Percentiles rank a stretch among this genome's conserved stretches.
Conservation (phyloP, 1,140 invertebrate species). For the Zaprionus ghesquierei region DNA sequence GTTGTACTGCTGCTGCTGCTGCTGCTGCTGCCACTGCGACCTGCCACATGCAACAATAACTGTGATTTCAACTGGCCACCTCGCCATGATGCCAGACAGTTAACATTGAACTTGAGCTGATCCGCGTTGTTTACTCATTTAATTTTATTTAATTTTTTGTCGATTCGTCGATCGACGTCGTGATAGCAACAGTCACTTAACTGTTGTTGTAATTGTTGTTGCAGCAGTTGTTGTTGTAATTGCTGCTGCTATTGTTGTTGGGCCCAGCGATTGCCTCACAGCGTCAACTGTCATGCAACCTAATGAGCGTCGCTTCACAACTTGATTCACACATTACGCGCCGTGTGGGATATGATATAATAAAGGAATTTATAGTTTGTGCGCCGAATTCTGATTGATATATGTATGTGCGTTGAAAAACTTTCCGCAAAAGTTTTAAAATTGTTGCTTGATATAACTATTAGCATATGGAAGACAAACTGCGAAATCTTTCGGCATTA, state of each 20-base stretch:
- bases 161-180: conserved; percentile 4
- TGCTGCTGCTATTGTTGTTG: neutral
- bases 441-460: neutral
- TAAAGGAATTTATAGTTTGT: conserved; percentile 8
- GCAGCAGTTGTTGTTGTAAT: neutral
- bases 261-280: conserved; percentile 19
- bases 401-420: neutral
- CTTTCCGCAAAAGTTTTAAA: neutral
- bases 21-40: no score
- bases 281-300: conserved; percentile 48
- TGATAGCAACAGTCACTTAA: conserved; percentile 10
- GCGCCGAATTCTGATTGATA: neutral
- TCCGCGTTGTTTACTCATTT: conserved; percentile 16
- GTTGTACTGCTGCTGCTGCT: no score
- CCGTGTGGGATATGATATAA: conserved; percentile 5
- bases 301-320: conserved; percentile 48
- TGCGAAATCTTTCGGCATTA: neutral
- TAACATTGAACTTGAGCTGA: conserved; percentile 59
- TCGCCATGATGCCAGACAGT: neutral
- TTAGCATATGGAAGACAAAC: neutral
- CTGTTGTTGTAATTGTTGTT: conserved; percentile 7
- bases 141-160: conserved; percentile 1
- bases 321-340: conserved; percentile 18
- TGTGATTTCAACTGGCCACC: conserved; percentile 15
- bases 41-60: neutral